Conservation (phyloP, 2,888 invertebrate species). For the Willowsia nigromaculata region DNA sequence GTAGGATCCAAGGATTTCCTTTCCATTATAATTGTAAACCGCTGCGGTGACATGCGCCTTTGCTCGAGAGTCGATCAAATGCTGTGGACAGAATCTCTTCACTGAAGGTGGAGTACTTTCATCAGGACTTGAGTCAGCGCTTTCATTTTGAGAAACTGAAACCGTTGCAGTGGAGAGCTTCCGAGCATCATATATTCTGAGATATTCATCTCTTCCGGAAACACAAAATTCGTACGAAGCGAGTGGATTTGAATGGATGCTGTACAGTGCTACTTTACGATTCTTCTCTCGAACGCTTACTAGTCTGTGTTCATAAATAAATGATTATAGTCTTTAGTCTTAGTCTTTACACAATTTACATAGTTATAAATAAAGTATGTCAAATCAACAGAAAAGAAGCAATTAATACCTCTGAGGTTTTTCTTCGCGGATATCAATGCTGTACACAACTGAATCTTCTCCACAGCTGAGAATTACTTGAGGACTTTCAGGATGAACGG, state of each 20-base stretch:
- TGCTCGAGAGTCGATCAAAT: constrained; percentile 81
- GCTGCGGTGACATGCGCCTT: constrained; percentile 90
- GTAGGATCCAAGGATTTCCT: constrained; percentile 95
- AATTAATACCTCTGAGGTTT: constrained; percentile 82
- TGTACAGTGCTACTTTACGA: constrained; percentile 89
- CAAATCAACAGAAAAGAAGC: too few relatives aligned
- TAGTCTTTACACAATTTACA: background rate
- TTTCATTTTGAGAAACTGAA: constrained; percentile 49
- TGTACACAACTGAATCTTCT: constrained; percentile 91
- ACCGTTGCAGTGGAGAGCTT: constrained; percentile 74
- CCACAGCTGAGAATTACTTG: constrained; percentile 90
- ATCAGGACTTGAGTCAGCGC: constrained; percentile 56
- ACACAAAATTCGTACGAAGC: constrained; percentile 89
- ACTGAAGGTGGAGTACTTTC: constrained; percentile 80
- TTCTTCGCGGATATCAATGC: constrained; percentile 89
- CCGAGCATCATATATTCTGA: constrained; percentile 87
- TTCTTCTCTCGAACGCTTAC: constrained; percentile 82
- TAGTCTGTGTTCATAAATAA: constrained; percentile 79
- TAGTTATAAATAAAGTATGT: background rate
- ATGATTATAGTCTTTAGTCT: too few relatives aligned
- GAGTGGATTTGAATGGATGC: constrained; percentile 91
- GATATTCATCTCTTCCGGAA: constrained; percentile 89
- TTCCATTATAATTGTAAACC: constrained; percentile 93
- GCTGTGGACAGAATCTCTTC: constrained; percentile 85
- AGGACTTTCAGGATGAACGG: constrained; percentile 88